phyloP scores from a whole-genome alignment of 2,888 invertebrate species.

The Quadriops clusia region DNA sequence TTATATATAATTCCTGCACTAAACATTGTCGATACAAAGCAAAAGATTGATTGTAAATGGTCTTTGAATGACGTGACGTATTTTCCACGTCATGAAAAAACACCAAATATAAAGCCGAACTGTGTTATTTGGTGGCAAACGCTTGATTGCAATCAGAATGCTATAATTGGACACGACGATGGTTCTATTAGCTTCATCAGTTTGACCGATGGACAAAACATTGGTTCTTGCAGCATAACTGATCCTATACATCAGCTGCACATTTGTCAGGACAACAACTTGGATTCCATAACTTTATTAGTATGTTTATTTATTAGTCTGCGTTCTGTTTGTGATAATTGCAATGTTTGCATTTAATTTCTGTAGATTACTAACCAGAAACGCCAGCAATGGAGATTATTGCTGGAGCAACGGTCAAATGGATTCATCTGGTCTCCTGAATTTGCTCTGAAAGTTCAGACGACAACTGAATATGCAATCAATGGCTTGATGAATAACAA shows the following conservation, averaged over 20 bases:
- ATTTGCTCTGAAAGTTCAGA: too few relatives aligned
- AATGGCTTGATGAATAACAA: too few relatives aligned
- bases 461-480: too few relatives aligned
- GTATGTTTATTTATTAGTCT: slow-evolving; percentile 38
- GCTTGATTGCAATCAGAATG: slow-evolving; percentile 54
- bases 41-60: slow-evolving; percentile 46
- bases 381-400: slow-evolving; percentile 69
- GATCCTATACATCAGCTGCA: slow-evolving; percentile 51
- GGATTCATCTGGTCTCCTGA: slow-evolving; percentile 58
- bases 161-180: slow-evolving; percentile 57
- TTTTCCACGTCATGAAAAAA: slow-evolving; percentile 33
- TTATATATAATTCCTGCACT: slow-evolving; percentile 50
- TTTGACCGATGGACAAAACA: slow-evolving; percentile 54
- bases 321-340: slow-evolving; percentile 11
- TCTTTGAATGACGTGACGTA: slow-evolving; percentile 44
- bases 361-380: slow-evolving; percentile 35
- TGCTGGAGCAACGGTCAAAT: slow-evolving; percentile 65
- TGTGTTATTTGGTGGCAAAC: slow-evolving; percentile 70
- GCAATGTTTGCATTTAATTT: slow-evolving; percentile 9
- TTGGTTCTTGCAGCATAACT: slow-evolving; percentile 53
- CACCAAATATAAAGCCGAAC: slow-evolving; percentile 40
- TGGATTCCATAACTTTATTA: slow-evolving; percentile 49
- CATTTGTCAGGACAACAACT: slow-evolving; percentile 60
- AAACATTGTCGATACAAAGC: slow-evolving; percentile 43
- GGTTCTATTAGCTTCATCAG: slow-evolving; percentile 51